Evolutionary conservation across 2,113 vertebrate genomes (phyloP).

Genomic region (Siniperca chuatsi): DNA sequence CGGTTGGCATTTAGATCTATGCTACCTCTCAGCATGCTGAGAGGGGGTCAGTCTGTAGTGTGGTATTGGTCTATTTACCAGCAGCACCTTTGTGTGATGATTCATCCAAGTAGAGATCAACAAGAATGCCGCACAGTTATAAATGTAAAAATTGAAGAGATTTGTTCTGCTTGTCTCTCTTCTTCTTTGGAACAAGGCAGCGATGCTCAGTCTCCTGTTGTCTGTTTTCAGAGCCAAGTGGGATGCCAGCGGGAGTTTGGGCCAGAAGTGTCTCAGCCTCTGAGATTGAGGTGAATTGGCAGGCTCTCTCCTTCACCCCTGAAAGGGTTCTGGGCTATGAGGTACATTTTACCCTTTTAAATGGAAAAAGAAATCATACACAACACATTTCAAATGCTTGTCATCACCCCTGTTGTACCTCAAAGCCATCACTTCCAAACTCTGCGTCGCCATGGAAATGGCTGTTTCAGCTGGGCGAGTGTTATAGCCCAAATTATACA

Average conservation of each 20-base stretch:
- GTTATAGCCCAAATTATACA: slow-evolving; percentile 69
- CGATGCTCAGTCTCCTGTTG: slow-evolving; percentile 63
- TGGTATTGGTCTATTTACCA: slow-evolving; percentile 55
- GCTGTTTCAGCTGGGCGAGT: slow-evolving; percentile 50
- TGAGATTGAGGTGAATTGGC: slow-evolving; percentile 93
- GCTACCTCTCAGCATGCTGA: slow-evolving; percentile 44
- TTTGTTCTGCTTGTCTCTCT: slow-evolving; percentile 60
- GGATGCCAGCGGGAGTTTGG: slow-evolving; percentile 87
- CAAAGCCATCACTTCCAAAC: slow-evolving; percentile 63
- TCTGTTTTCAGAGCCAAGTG: slow-evolving; percentile 90
- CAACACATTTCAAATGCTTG: slow-evolving; percentile 68
- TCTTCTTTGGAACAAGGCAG: slow-evolving; percentile 37
- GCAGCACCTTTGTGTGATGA: slow-evolving; percentile 62
- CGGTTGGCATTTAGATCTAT: slow-evolving; percentile 71
- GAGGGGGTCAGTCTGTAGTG: slow-evolving; percentile 46
- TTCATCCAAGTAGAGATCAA: slow-evolving; percentile 62
- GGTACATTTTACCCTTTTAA: slow-evolving; percentile 85
- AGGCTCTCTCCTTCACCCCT: slow-evolving; percentile 87
- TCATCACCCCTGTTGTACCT: slow-evolving; percentile 72
- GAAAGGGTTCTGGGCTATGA: slow-evolving; percentile 95
- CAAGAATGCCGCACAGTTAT: slow-evolving; percentile 39
- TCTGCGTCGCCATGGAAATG: slow-evolving; percentile 71
- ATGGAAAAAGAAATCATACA: slow-evolving; percentile 77
- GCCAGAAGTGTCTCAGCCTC: slow-evolving; percentile 92
- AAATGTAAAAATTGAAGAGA: slow-evolving; percentile 63